Evolutionary conservation across 2,888 invertebrate genomes (phyloP), one percentile per base, ranked within the genome.

Genomic region (Xanthia icteritia): DNA sequence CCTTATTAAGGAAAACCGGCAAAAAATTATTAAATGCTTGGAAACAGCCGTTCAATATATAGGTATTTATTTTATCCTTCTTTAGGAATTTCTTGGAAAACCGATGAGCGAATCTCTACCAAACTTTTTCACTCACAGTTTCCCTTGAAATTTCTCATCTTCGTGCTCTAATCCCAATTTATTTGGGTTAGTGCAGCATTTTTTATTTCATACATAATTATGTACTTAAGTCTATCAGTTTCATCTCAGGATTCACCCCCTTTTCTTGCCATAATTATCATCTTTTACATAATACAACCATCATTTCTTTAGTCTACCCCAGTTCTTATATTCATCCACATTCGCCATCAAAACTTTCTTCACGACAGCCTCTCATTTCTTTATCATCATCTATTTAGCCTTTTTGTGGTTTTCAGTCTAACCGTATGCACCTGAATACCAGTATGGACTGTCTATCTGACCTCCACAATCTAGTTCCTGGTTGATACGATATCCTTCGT

Each of bases 51-150:
- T 56, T 64, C 4, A 31, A 31, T 48, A 15, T 2, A 13, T 23
- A 15, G 13, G 27, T 11, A 42, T 61, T 42, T 54, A 58, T 65
- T 39, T 31, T 76, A 56, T 76, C 48, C 54, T 70, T 48, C 27
- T 76, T 63, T 56, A 6, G 5, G 11, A 61, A 31, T 48, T 81
- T 66, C 77, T 60, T 13, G 36, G 60, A 76, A 56, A 70, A 61
- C 23, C 36, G 1, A 64, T 36, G 31, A 79, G 23, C 4, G 9
- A 60, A 73, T 63, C 3, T 48, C 1, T 65, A 9, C 13, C 8
- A 36, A 64, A 27, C 42, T 27, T n/a, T 15, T 48, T 36, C 23
- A 42, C 1, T 39, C 54, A 17, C 23, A 75, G 20, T 39, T 45
- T 27, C 11, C 0, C 15, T 45, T 31, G 15, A 58, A 11, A 4